These are phyloP conservation scores for Agrilus mali DNA, from an alignment of 2,888 invertebrate genomes.

Conservation along the genomic window DNA sequence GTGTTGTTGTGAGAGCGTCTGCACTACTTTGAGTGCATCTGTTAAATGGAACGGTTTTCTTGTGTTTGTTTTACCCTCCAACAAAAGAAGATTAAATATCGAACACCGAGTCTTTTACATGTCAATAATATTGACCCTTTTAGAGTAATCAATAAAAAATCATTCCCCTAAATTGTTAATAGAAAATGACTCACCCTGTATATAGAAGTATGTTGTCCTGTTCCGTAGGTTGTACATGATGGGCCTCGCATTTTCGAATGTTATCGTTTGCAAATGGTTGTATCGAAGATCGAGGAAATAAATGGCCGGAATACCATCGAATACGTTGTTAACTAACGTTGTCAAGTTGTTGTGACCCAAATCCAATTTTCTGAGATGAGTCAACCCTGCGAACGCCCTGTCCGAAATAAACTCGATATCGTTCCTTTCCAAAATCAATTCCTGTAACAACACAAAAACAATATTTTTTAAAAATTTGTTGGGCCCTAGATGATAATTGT, in stretches of 20 bases:
- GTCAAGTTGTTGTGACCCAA: constrained; percentile 67
- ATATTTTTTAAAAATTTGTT: no score
- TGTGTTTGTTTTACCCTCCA: no score
- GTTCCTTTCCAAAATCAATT: constrained; percentile 32
- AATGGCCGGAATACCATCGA: constrained; percentile 60
- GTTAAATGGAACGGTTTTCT: no score
- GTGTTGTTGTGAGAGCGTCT: no score
- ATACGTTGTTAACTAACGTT: constrained; percentile 54
- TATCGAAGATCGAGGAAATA: constrained; percentile 64
- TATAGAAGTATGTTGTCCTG: constrained; percentile 57
- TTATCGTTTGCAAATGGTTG: constrained; percentile 64
- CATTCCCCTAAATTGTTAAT: no score
- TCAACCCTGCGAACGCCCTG: constrained; percentile 64
- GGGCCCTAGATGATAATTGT: no score
- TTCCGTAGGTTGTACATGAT: constrained; percentile 68
- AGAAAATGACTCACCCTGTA: constrained; percentile 53
- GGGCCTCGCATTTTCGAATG: constrained; percentile 63
- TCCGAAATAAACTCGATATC: constrained; percentile 54
- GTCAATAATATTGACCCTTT: no score
- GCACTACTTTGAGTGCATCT: no score
- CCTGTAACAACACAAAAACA: constrained; percentile 18
- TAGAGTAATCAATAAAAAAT: no score
- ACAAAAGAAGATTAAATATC: no score
- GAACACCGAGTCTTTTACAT: no score
- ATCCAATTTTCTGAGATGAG: constrained; percentile 55